phyloP scores from a whole-genome alignment of 2,888 invertebrate species.

The Erynnis tages region DNA sequence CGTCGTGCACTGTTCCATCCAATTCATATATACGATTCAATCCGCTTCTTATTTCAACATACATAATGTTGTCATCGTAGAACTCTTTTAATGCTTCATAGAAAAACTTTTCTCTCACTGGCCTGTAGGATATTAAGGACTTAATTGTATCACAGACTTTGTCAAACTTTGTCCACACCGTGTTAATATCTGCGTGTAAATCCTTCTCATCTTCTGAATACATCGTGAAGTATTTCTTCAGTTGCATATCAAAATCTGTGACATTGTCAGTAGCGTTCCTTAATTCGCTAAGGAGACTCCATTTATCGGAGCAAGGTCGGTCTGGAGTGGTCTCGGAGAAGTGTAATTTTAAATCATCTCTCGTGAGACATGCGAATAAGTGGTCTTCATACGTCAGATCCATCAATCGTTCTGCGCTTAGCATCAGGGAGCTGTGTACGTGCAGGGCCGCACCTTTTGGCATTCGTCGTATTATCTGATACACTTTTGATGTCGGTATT shows the following conservation, averaged over 20 bases:
- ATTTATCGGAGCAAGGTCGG: conserved; percentile 60
- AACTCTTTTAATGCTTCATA: conserved; percentile 83
- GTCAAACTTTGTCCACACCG: conserved; percentile 82
- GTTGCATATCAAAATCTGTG: conserved; percentile 70
- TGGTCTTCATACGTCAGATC: conserved; percentile 83
- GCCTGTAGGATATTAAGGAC: conserved; percentile 82
- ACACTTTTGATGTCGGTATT: conserved; percentile 84
- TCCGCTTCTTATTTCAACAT: conserved; percentile 84
- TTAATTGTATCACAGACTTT: conserved; percentile 74
- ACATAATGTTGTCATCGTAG: conserved; percentile 85
- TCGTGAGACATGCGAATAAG: conserved; percentile 77
- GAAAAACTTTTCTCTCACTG: conserved; percentile 83
- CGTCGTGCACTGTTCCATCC: conserved; percentile 78
- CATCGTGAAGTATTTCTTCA: conserved; percentile 80
- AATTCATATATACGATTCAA: conserved; percentile 83
- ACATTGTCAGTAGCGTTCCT: conserved; percentile 66
- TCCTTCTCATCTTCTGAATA: conserved; percentile 60
- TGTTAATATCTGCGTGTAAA: conserved; percentile 72
- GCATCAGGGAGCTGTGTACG: conserved; percentile 84
- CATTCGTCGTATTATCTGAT: conserved; percentile 83
- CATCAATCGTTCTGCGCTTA: conserved; percentile 81
- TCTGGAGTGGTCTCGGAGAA: conserved; percentile 56
- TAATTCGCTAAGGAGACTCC: conserved; percentile 74
- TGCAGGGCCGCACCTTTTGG: conserved; percentile 90
- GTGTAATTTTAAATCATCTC: conserved; percentile 52